These are phyloP conservation scores for Xiphorhynchus elegans DNA, from an alignment of 2,113 vertebrate species.

Conservation along the genomic window DNA sequence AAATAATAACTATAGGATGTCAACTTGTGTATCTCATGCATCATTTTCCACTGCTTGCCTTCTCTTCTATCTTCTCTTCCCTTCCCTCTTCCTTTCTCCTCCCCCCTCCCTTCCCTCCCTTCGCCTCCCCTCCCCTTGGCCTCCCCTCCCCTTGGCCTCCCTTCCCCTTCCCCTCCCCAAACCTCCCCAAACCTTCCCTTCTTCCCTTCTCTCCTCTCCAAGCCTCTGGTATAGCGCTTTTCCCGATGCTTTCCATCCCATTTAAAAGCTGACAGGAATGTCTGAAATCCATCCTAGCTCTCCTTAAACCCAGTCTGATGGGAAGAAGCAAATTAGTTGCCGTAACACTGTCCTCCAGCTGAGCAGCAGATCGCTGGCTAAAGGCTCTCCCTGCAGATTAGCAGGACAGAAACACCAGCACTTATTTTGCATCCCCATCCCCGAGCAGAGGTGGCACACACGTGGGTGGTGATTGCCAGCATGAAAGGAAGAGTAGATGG, in stretches of 20 bases:
- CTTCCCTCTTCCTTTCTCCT: no score
- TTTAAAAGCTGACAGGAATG: background rate
- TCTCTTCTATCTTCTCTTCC: fast-evolving
- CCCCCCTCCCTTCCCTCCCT: no score
- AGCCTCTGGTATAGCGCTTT: background rate
- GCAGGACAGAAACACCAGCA: background rate
- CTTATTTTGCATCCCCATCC: background rate
- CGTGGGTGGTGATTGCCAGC: background rate
- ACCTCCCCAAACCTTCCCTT: no score
- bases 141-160: fast-evolving
- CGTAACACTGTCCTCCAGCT: background rate
- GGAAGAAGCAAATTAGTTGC: background rate
- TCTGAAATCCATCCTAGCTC: background rate
- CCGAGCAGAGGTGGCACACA: background rate
- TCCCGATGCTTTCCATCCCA: background rate
- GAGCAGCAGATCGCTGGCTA: background rate
- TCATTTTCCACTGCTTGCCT: no score
- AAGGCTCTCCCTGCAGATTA: background rate
- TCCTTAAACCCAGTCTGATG: background rate
- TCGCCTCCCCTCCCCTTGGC: no score
- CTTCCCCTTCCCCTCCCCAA: no score
- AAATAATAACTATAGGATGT: background rate
- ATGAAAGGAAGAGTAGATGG: background rate
- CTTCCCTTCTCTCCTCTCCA: background rate
- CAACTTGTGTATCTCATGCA: background rate